Evolutionary conservation across 1,140 invertebrate species (phyloP).

Genomic region (Drosophila pallidifrons): DNA sequence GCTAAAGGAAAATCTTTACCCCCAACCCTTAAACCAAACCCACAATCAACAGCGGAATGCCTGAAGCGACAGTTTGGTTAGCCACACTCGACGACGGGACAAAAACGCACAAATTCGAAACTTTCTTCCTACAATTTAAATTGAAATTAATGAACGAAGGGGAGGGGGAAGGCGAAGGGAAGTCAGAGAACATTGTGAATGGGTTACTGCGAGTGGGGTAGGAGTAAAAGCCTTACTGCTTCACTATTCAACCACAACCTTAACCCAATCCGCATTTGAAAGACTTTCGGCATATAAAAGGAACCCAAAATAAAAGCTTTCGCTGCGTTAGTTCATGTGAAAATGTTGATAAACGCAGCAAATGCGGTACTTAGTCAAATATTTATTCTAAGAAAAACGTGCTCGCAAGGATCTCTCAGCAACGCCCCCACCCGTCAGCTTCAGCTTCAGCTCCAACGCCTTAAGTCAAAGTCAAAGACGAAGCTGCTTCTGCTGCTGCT

Average conservation of each 20-base stretch:
- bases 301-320: slow-evolving; percentile 20
- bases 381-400: slow-evolving; percentile 45
- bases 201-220: background rate
- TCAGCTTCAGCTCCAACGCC: background rate
- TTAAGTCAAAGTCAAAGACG: slow-evolving; percentile 4
- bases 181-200: background rate
- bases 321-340: slow-evolving; percentile 41
- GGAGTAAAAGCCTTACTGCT: background rate
- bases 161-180: too few relatives aligned
- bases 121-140: slow-evolving; percentile 48
- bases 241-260: background rate
- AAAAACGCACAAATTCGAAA: slow-evolving; percentile 27
- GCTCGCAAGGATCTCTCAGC: slow-evolving; percentile 1
- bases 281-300: slow-evolving; percentile 18
- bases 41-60: slow-evolving; percentile 58
- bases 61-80: slow-evolving; percentile 60
- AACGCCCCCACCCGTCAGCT: background rate
- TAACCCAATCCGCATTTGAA: slow-evolving; percentile 9
- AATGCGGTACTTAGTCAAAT: slow-evolving; percentile 37
- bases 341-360: slow-evolving; percentile 50
- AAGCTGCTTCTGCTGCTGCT: slow-evolving; percentile 2
- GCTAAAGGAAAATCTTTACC: slow-evolving; percentile 1
- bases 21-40: slow-evolving; percentile 22
- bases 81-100: slow-evolving; percentile 31
- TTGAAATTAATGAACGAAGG: slow-evolving; percentile 49